Evolutionary conservation across 2,888 invertebrate genomes (phyloP), one percentile per base, ranked within the genome.

Genomic region (Acronicta aceris): DNA sequence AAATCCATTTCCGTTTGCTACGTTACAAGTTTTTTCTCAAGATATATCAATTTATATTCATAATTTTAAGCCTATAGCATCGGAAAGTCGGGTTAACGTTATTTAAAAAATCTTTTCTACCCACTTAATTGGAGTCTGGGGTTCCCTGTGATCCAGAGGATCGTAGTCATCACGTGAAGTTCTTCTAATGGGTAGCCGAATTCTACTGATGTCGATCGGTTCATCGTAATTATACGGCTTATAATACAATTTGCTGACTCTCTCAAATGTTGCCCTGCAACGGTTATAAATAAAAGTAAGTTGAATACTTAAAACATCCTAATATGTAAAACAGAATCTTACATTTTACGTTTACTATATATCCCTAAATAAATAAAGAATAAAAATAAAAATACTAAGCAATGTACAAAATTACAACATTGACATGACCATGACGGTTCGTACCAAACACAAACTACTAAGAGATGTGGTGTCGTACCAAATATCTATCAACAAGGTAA

Each of bases 211-310:
- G 16, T 51, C 50, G 12, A 51, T 27, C 16, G 10, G 40, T 16
- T 51, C 50, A 12, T 27, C 12, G 41, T 27, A 51, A 12, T 41
- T 9, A 16, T 16, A 12, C 15, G 50, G 50, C 8, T 41, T 51
- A 12, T n/a, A 4, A 0, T 27, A 8, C 7, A 27, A 15, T 27
- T 4, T 16, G 41, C 50, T 41, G 1, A 51, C 50, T 41, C 41
- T 21, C 27, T 50, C 50, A 21, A 40, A 50, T 15, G 50, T 27
- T 27, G 50, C 25, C 50, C 50, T 51, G 17, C 25, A 55, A 54
- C 13, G 21, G n/a, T 21, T 17, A 8, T 6, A 7, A 6, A n/a
- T n/a, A 38, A 38, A n/a, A 8, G 13, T 13, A 36, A 38, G n/a
- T n/a, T 5, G n/a, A 38, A 38, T n/a, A 38, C n/a, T n/a, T 5